Base-by-base conservation (phyloP, 2,797 vertebrate genomes). In the Mionectes olivaceus region DNA sequence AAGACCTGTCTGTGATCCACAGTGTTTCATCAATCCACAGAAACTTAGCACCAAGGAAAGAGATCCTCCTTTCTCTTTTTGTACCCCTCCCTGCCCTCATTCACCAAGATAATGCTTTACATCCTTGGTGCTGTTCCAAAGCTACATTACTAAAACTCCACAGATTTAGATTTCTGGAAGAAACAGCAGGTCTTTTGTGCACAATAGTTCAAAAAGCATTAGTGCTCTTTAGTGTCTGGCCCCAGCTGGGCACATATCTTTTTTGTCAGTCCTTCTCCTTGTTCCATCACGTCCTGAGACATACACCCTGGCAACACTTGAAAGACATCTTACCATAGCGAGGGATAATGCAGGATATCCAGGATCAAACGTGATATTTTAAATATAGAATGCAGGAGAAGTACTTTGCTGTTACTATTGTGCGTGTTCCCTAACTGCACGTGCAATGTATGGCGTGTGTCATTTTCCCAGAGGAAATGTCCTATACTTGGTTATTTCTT, bases 251-350 rank as follows among this genome's bases (percentile, higher is more conserved):
- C 47, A 28, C 7, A 1, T 23, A 25, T 15, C 12, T 10, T 52
- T 78, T 83, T 43, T 64, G 39, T 81, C 53, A 86, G 69, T 70
- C 46, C 28, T 35, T 32, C 37, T 89, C 57, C 50, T 55, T 69
- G 46, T 68, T 85, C 83, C 59, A 3, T 64, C 27, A 11, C 55
- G 68, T 93, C 87, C 78, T 30, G 8, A 90, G 37, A 55, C 65
- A 85, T 12, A 80, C 9, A 74, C 21, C 11, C 35, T 96, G 94
- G 94, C 95, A 93, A 73, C 73, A 93, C 87, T 94, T 97, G 76
- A 96, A 96, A 96, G 80, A 35, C 44, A 23, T 76, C 32, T 86
- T 59, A 33, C 80, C 53, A 23, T 25, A 59, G 46, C 39, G 43
- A 87, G 19, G 44, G 63, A 79, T 79, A 76, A 68, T 71, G 87